These are phyloP conservation scores for Catocala fraxini DNA, from an alignment of 2,888 invertebrate species.

Conservation along the genomic window DNA sequence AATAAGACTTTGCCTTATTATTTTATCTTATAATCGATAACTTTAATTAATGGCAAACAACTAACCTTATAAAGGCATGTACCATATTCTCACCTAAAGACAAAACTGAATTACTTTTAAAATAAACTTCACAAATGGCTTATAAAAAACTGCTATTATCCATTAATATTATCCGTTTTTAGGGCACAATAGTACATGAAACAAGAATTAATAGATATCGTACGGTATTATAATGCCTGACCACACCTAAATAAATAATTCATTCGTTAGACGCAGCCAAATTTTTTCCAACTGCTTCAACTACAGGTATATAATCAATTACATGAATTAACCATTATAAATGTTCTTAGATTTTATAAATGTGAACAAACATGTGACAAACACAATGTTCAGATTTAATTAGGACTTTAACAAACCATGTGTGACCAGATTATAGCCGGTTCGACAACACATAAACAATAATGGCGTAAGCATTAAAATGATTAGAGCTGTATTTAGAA, in stretches of 20 bases:
- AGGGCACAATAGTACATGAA: constrained; percentile 71
- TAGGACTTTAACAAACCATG: constrained; percentile 43
- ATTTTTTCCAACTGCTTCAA: constrained; percentile 56
- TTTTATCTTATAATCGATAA: no score
- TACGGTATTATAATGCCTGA: constrained; percentile 52
- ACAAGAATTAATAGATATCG: constrained; percentile 55
- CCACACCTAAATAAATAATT: constrained; percentile 69
- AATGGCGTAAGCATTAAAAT: no score
- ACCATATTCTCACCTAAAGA: constrained; percentile 54
- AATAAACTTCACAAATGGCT: constrained; percentile 57
- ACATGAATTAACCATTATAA: constrained; percentile 55
- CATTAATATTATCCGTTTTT: constrained; percentile 70
- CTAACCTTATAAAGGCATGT: constrained; percentile 21
- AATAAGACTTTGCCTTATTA: no score
- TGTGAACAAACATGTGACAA: constrained; percentile 57
- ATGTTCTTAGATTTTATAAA: constrained; percentile 59
- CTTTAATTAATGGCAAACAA: constrained; percentile 2
- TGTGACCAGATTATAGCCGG: constrained; percentile 20
- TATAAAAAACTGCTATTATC: constrained; percentile 53
- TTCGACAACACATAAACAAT: no score
- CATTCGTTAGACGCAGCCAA: constrained; percentile 54
- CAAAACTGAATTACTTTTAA: constrained; percentile 50
- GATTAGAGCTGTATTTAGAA: no score
- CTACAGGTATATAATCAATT: constrained; percentile 43
- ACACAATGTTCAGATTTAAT: constrained; percentile 45